phyloP scores from a whole-genome alignment of 2,113 vertebrate genomes.

The Stomatorhinus ivindoensis region DNA sequence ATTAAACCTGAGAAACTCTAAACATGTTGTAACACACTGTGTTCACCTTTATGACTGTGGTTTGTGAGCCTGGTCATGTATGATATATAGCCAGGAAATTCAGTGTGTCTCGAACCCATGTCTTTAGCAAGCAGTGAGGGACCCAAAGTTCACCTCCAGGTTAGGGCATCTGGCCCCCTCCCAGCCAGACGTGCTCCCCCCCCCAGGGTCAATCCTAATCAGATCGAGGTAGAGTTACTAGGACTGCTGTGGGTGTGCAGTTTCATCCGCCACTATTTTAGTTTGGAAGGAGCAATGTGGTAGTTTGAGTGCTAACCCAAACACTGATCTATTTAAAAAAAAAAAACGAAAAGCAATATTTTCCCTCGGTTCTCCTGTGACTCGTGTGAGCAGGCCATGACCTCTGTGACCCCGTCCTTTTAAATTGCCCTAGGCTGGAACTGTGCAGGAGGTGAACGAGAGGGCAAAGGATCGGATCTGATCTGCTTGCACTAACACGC shows the following conservation, averaged over 20 bases:
- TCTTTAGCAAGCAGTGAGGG: background rate
- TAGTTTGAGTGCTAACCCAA: background rate
- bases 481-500: background rate
- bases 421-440: background rate
- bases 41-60: background rate
- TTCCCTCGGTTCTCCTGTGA: background rate
- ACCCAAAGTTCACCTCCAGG: background rate
- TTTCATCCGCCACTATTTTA: constrained; percentile 27
- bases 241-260: constrained; percentile 17
- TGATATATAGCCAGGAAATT: background rate
- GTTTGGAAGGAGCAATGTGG: constrained; percentile 11
- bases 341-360: background rate
- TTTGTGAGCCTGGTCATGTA: background rate
- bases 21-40: background rate
- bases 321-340: background rate
- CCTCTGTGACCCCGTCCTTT: constrained; percentile 2
- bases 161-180: constrained; percentile 9
- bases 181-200: constrained; percentile 2
- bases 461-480: background rate
- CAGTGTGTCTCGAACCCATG: background rate
- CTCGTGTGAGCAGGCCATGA: background rate
- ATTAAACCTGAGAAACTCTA: background rate
- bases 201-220: constrained; percentile 17
- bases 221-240: constrained; percentile 10
- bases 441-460: background rate